Evolutionary conservation across 2,113 vertebrate genomes (phyloP).

Genomic region (Hepsetus odoe): DNA sequence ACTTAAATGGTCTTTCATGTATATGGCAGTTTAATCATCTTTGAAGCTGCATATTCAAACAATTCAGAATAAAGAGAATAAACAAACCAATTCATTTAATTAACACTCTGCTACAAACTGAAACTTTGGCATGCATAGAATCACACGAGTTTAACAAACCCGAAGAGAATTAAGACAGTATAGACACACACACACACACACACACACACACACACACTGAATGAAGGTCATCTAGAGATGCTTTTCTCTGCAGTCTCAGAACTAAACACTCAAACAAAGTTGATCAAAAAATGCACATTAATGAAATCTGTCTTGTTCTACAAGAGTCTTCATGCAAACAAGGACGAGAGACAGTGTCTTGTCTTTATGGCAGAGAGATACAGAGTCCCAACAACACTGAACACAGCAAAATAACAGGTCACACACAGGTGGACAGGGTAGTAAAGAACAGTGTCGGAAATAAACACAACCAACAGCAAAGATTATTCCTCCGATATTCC

Average conservation of each 20-base stretch:
- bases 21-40: too few relatives aligned
- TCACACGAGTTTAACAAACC: conserved; percentile 34
- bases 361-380: conserved; percentile 20
- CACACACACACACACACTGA: neutral
- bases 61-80: neutral
- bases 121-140: conserved; percentile 56
- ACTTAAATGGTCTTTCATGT: too few relatives aligned
- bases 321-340: conserved; percentile 37
- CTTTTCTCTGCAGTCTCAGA: neutral
- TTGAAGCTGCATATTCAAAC: neutral
- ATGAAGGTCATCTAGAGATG: neutral
- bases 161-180: conserved; percentile 24
- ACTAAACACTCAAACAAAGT: conserved; percentile 5
- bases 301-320: neutral
- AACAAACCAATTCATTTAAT: conserved; percentile 25
- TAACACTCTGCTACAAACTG: conserved; percentile 44
- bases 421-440: conserved; percentile 36
- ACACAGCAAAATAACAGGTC: conserved; percentile 20
- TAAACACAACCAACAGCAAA: conserved; percentile 35
- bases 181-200: conserved; percentile 10
- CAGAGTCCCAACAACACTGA: neutral
- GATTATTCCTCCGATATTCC: conserved; percentile 41
- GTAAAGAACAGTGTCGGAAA: conserved; percentile 56
- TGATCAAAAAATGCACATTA: neutral
- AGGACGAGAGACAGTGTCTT: conserved; percentile 15